phyloP scores from a whole-genome alignment of 2,113 vertebrate species.

The Oxyura jamaicensis region DNA sequence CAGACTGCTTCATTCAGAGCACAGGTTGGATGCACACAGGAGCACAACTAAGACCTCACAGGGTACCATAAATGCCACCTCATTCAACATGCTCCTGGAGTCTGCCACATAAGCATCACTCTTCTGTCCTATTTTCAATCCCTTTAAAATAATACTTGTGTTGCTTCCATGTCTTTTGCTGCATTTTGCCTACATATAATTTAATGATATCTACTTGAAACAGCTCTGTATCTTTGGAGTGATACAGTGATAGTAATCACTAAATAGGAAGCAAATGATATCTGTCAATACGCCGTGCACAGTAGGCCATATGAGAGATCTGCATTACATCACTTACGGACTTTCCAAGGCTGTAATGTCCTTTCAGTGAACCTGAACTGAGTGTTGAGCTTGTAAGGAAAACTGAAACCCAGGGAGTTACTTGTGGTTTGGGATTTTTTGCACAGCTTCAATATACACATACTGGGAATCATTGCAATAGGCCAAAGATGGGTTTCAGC shows the following conservation, averaged over 20 bases:
- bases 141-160: neutral
- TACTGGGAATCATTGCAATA: slow-evolving; percentile 17
- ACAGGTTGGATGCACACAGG: neutral
- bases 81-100: neutral
- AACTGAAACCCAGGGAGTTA: slow-evolving; percentile 54
- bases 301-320: neutral
- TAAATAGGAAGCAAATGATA: neutral
- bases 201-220: neutral
- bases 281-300: neutral
- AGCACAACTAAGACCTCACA: neutral
- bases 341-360: slow-evolving; percentile 55
- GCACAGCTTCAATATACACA: slow-evolving; percentile 16
- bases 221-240: neutral
- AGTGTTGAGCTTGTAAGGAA: slow-evolving; percentile 39
- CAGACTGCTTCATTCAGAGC: neutral
- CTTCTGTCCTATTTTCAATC: neutral
- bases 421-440: slow-evolving; percentile 56
- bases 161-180: neutral
- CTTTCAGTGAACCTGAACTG: slow-evolving; percentile 64
- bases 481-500: slow-evolving; percentile 12
- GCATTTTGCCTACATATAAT: neutral
- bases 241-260: neutral
- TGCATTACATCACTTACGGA: slow-evolving; percentile 14
- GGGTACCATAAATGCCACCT: neutral
- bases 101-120: neutral